These are phyloP conservation scores for Austrolebias charrua DNA, from an alignment of 2,797 vertebrate genomes.

Conservation along the genomic window DNA sequence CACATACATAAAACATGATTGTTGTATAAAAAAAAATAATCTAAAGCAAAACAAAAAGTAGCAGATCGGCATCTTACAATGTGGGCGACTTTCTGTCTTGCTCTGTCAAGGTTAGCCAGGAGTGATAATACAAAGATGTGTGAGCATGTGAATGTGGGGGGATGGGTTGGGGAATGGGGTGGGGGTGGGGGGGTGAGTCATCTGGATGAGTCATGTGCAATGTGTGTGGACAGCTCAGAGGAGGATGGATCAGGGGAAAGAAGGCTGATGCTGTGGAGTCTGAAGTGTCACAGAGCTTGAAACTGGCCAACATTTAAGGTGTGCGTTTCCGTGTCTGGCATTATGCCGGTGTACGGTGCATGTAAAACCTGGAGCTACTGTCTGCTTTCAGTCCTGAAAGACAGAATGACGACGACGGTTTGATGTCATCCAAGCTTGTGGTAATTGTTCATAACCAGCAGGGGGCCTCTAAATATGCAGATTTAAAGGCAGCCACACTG, in stretches of 20 bases:
- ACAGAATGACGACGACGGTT: constrained; percentile 40
- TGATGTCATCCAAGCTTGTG: constrained; percentile 28
- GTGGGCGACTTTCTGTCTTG: constrained; percentile 59
- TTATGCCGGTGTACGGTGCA: neutral
- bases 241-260: constrained; percentile 55
- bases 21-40: constrained; percentile 22
- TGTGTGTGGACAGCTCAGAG: constrained; percentile 68
- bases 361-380: constrained; percentile 24
- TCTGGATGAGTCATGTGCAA: constrained; percentile 79
- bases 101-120: constrained; percentile 80
- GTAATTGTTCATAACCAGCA: constrained; percentile 44
- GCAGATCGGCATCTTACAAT: constrained; percentile 56
- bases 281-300: constrained; percentile 37
- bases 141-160: constrained; percentile 64
- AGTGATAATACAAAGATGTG: constrained; percentile 78
- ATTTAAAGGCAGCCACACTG: constrained; percentile 30
- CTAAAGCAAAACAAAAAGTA: neutral
- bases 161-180: constrained; percentile 25
- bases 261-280: constrained; percentile 49
- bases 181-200: constrained; percentile 70
- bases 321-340: constrained; percentile 22
- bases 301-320: constrained; percentile 12
- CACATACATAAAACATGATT: constrained; percentile 57
- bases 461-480: constrained; percentile 40
- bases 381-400: constrained; percentile 26